A percentile compares a stretch with the other conserved stretches of the same genome.
phyloP scores from a whole-genome alignment of 1,140 invertebrate genomes.

The Grapholita molesta region DNA sequence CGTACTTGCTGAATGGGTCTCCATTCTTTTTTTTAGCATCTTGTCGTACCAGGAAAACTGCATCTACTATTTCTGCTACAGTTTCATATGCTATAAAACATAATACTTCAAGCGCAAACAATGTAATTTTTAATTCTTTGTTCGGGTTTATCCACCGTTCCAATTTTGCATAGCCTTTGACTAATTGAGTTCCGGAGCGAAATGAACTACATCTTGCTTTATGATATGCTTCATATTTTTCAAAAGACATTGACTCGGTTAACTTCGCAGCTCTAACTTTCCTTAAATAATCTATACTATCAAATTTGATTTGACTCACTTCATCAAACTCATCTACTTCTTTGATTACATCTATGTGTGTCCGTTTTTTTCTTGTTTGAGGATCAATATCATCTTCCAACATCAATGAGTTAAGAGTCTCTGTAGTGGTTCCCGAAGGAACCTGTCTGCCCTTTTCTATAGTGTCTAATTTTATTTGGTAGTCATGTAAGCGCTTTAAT shows the following conservation, averaged over 20 bases:
- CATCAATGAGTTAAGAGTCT: conserved; percentile 40
- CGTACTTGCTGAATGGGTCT: conserved; percentile 79
- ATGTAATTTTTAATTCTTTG: conserved; percentile 67
- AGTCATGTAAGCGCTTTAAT: conserved; percentile 61
- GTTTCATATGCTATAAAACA: conserved; percentile 86
- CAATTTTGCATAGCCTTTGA: conserved; percentile 69
- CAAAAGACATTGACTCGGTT: conserved; percentile 74
- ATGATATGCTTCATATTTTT: conserved; percentile 77
- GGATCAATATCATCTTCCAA: conserved; percentile 59
- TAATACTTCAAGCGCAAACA: conserved; percentile 80
- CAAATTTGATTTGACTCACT: conserved; percentile 75
- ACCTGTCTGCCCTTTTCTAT: conserved; percentile 53
- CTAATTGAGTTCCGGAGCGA: conserved; percentile 42
- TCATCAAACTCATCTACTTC: conserved; percentile 79
- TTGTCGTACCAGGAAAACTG: conserved; percentile 81
- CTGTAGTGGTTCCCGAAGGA: conserved; percentile 28
- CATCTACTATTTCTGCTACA: conserved; percentile 84
- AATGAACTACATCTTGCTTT: conserved; percentile 75
- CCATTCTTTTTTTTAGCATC: conserved; percentile 77
- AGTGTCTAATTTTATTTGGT: conserved; percentile 58
- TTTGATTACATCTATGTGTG: conserved; percentile 74
- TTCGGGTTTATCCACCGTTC: conserved; percentile 76
- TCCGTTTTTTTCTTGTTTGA: conserved; percentile 47
- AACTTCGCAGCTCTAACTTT: conserved; percentile 77
- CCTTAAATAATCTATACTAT: conserved; percentile 74